Evolutionary conservation across 2,113 vertebrate genomes (phyloP).

Genomic region (Gallinago paraguaiae): DNA sequence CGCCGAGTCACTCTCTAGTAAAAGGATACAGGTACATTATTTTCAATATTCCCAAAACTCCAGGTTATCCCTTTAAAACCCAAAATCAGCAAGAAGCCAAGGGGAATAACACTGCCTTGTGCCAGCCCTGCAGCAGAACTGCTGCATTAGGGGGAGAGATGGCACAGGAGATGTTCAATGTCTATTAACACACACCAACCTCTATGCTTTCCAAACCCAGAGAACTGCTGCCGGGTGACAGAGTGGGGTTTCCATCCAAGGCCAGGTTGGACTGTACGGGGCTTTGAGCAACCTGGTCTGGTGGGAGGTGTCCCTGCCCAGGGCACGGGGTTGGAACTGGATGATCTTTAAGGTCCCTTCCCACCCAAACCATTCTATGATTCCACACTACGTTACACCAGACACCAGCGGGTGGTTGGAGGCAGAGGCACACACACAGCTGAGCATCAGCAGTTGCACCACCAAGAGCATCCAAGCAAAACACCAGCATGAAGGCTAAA

Average conservation of each 20-base stretch:
- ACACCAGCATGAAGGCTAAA: neutral
- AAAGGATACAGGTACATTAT: neutral
- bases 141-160: neutral
- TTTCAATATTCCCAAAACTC: neutral
- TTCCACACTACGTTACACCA: accelerated
- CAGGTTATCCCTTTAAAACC: neutral
- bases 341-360: too few species aligned
- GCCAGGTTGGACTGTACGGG: too few species aligned
- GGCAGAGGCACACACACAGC: accelerated
- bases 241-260: neutral
- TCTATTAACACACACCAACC: accelerated
- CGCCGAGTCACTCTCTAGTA: neutral
- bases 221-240: neutral
- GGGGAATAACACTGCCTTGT: neutral
- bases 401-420: accelerated
- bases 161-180: neutral
- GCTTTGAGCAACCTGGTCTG: too few species aligned
- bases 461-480: neutral
- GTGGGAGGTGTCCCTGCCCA: too few species aligned
- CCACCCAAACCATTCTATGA: too few species aligned
- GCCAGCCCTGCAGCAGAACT: neutral
- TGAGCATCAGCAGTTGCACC: neutral
- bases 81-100: neutral
- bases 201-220: accelerated
- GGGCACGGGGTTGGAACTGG: too few species aligned